Evolutionary conservation across 2,113 vertebrate species (phyloP).

Genomic region (Riparia riparia): DNA sequence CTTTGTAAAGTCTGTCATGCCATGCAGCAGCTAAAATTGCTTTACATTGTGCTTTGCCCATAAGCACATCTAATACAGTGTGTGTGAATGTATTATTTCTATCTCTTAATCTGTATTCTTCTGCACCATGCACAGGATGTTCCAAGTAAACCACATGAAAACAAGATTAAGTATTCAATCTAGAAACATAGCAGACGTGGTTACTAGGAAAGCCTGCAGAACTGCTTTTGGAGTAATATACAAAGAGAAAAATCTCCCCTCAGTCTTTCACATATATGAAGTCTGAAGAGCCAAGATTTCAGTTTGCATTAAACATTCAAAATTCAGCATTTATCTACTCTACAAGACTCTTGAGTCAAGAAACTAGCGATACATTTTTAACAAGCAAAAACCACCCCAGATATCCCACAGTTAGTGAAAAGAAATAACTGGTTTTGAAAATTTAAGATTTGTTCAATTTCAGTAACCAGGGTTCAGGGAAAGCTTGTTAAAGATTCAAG

Average conservation of each 20-base stretch:
- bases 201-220: conserved; percentile 5
- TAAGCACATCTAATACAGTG: background rate
- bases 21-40: background rate
- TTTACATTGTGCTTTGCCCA: background rate
- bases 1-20: background rate
- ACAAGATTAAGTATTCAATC: conserved; percentile 48
- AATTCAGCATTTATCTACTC: background rate
- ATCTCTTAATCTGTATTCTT: conserved; percentile 42
- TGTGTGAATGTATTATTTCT: background rate
- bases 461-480: background rate
- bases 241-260: background rate
- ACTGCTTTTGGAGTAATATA: background rate
- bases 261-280: background rate
- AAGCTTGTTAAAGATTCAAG: background rate
- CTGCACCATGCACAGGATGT: conserved; percentile 22
- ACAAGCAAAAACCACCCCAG: background rate
- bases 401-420: background rate
- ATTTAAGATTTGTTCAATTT: background rate
- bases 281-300: background rate
- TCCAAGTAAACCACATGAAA: conserved; percentile 52
- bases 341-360: background rate
- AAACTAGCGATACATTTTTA: background rate
- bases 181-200: background rate
- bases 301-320: background rate
- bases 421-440: background rate